phyloP scores from a whole-genome alignment of 2,797 vertebrate genomes.

The Phoebastria nigripes region DNA sequence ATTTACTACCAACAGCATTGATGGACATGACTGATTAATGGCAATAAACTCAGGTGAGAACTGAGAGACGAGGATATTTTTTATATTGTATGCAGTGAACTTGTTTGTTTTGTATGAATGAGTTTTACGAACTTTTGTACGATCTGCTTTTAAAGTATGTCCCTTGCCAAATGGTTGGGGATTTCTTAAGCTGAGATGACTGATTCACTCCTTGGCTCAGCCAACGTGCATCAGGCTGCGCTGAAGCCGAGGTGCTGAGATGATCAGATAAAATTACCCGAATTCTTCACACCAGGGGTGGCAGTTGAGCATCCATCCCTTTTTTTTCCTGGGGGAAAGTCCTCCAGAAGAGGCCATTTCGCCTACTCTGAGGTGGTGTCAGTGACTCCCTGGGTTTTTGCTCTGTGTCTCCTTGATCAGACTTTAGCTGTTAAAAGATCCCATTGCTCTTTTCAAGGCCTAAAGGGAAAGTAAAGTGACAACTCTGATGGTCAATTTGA shows the following conservation, averaged over 20 bases:
- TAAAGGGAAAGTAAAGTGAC: background rate
- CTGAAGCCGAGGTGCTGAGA: background rate
- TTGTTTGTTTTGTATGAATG: background rate
- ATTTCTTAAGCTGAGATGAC: conserved; percentile 30
- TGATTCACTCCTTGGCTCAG: background rate
- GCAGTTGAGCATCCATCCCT: background rate
- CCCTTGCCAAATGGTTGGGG: background rate
- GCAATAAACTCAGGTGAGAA: conserved; percentile 8
- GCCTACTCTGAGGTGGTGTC: background rate
- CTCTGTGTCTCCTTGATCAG: background rate
- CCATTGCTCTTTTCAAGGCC: background rate
- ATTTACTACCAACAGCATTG: background rate
- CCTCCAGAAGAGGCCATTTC: background rate
- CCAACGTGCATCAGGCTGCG: background rate
- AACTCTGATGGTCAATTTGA: background rate
- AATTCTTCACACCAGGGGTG: background rate
- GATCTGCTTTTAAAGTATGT: background rate
- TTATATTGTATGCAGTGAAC: background rate
- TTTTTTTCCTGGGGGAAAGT: background rate
- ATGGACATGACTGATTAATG: background rate
- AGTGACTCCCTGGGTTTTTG: background rate
- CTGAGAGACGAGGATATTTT: background rate
- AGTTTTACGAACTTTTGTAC: background rate
- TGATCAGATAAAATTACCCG: conserved; percentile 25
- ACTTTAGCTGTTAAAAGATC: background rate